Conservation (phyloP, 2,113 vertebrate species). For the Pteruthius melanotis region DNA sequence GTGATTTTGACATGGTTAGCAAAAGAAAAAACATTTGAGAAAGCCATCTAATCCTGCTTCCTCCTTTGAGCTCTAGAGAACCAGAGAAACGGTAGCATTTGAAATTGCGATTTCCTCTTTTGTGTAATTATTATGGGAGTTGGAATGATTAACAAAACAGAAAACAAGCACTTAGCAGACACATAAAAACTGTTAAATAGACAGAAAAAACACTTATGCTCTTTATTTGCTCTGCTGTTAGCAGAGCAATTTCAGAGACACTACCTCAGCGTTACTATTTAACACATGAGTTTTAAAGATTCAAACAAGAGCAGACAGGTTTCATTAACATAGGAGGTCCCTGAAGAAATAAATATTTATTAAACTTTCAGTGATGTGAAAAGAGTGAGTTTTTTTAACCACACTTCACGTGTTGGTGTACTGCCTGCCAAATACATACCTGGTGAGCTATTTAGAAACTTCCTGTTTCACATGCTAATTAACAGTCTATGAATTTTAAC, state of each 20-base stretch:
- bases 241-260: conserved; percentile 1
- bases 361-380: conserved; percentile 35
- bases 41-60: conserved; percentile 55
- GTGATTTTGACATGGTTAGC: conserved; percentile 39
- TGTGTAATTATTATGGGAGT: conserved; percentile 6
- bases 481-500: conserved; percentile 70
- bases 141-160: conserved; percentile 60
- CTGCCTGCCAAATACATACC: conserved; percentile 50
- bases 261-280: not conserved
- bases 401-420: conserved; percentile 38
- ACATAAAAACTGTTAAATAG: conserved; percentile 45
- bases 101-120: conserved; percentile 54
- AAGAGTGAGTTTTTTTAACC: not conserved
- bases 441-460: conserved; percentile 67
- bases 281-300: conserved; percentile 35
- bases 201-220: not conserved
- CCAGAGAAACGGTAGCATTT: conserved; percentile 36
- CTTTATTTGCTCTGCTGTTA: not conserved
- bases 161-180: conserved; percentile 44
- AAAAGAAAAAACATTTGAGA: conserved; percentile 29
- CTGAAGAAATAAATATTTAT: conserved; percentile 46
- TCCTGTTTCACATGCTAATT: conserved; percentile 70
- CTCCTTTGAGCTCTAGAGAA: conserved; percentile 33
- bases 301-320: conserved; percentile 36
- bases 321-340: conserved; percentile 57